Evolutionary conservation across 2,113 vertebrate genomes (phyloP).

Genomic region (Callorhinus ursinus): DNA sequence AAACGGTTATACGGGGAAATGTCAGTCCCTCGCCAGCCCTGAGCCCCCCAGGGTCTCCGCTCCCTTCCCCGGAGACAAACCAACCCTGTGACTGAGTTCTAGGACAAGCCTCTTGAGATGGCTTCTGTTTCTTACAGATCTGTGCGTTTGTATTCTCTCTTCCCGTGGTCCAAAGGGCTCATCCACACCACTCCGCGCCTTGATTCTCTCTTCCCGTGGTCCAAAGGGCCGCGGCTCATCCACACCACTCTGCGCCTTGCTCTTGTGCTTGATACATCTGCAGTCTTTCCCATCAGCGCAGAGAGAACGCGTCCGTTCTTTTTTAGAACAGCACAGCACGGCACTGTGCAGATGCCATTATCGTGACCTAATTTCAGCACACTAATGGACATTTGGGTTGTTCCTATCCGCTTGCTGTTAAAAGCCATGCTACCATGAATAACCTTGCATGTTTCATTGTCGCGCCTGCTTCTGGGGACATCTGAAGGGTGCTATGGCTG

Average conservation of each 20-base stretch:
- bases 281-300: accelerated
- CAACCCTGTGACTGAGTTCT: background rate
- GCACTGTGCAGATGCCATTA: accelerated
- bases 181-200: accelerated
- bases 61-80: background rate
- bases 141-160: accelerated
- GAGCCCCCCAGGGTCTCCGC: background rate
- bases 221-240: accelerated
- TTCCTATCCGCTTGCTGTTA: background rate
- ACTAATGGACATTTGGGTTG: accelerated
- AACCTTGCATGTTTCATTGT: accelerated
- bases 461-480: background rate
- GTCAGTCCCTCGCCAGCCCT: background rate
- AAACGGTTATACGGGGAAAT: accelerated
- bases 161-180: accelerated
- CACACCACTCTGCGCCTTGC: accelerated
- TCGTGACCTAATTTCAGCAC: background rate
- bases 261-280: accelerated
- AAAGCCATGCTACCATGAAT: background rate
- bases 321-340: accelerated
- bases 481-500: background rate
- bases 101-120: accelerated
- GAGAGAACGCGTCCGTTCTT: too few species aligned
- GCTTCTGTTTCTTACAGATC: accelerated
- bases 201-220: accelerated